phyloP scores from a whole-genome alignment of 2,888 invertebrate species.

The Synanthedon formicaeformis region DNA sequence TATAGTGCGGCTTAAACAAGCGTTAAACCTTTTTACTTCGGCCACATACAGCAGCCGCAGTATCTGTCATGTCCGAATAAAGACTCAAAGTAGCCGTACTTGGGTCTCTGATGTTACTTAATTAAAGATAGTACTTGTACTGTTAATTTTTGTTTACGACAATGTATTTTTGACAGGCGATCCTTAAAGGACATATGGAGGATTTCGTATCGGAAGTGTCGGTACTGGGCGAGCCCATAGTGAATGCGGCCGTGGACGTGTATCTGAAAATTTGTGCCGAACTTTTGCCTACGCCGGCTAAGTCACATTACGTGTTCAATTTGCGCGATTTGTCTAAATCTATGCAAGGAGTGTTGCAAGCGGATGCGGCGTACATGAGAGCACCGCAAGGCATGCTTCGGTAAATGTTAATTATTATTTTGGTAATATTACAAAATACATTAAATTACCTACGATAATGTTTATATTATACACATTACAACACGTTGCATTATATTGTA shows the following conservation, averaged over 20 bases:
- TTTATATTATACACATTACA: too few relatives aligned
- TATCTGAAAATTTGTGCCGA: conserved; percentile 84
- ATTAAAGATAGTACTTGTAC: too few relatives aligned
- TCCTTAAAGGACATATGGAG: conserved; percentile 80
- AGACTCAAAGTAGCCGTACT: too few relatives aligned
- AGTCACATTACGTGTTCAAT: conserved; percentile 94
- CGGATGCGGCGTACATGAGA: conserved; percentile 78
- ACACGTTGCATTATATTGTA: too few relatives aligned
- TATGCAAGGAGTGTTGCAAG: conserved; percentile 89
- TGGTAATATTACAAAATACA: not conserved
- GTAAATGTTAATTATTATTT: conserved; percentile 28
- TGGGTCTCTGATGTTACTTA: too few relatives aligned
- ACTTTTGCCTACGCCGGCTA: conserved; percentile 90
- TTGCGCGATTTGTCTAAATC: conserved; percentile 91
- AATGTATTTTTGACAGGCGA: conserved; percentile 55
- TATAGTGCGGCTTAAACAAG: too few relatives aligned
- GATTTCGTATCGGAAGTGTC: conserved; percentile 81
- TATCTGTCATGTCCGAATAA: too few relatives aligned
- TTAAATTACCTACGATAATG: too few relatives aligned
- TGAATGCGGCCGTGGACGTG: conserved; percentile 85
- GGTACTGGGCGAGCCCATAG: conserved; percentile 76
- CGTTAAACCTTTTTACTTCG: too few relatives aligned
- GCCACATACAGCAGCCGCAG: too few relatives aligned
- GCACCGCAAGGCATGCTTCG: conserved; percentile 76
- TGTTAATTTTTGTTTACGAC: not conserved